These are phyloP conservation scores for Euwallacea fornicatus DNA, from an alignment of 1,140 invertebrate species.

Conservation along the genomic window DNA sequence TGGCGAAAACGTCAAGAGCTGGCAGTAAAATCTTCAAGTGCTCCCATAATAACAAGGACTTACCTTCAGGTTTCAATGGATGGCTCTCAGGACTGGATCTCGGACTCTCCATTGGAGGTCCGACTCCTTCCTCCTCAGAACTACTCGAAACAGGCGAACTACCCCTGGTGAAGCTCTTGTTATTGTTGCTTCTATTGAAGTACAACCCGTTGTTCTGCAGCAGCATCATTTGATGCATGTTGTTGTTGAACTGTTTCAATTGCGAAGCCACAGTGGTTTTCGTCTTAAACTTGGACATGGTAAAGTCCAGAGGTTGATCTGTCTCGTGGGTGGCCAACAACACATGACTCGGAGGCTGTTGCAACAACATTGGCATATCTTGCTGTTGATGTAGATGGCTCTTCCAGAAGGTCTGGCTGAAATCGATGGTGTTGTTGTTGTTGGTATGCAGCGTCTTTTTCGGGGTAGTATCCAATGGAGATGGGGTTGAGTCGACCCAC, in stretches of 20 bases:
- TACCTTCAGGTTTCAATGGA: conserved; percentile 48
- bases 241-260: conserved; percentile 47
- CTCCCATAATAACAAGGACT: conserved; percentile 29
- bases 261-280: conserved; percentile 48
- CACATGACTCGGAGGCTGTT: conserved; percentile 51
- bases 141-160: conserved; percentile 51
- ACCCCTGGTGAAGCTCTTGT: conserved; percentile 51
- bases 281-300: conserved; percentile 56
- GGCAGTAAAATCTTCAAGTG: too few relatives aligned
- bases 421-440: conserved; percentile 53
- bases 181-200: conserved; percentile 51
- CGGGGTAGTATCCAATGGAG: conserved; percentile 47
- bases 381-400: conserved; percentile 32
- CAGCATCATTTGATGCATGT: conserved; percentile 51
- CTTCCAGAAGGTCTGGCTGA: conserved; percentile 46
- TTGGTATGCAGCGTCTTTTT: conserved; percentile 42
- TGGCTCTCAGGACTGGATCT: conserved; percentile 45
- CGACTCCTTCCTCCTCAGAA: conserved; percentile 50
- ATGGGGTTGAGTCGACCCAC: conserved; percentile 53
- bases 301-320: conserved; percentile 56
- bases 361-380: conserved; percentile 54
- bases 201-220: conserved; percentile 50
- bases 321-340: conserved; percentile 45
- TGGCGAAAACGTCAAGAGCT: too few relatives aligned
- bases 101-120: conserved; percentile 47